Conservation (phyloP, 1,140 invertebrate genomes). For the Watersipora subatra region DNA sequence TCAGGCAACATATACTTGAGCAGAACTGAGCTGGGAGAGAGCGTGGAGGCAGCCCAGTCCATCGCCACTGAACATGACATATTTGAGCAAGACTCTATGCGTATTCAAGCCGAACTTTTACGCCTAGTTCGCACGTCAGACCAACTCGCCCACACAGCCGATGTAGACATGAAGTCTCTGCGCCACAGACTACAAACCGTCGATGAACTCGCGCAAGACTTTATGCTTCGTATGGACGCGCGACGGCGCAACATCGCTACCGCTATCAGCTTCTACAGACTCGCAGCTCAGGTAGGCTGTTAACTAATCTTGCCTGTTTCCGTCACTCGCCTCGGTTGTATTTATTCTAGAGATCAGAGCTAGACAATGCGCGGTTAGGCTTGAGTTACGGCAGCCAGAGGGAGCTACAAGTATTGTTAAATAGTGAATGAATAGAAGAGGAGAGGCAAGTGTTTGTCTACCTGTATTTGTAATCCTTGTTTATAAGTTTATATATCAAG, state of each 20-base stretch:
- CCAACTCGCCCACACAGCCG: constrained; percentile 54
- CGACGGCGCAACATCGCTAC: constrained; percentile 53
- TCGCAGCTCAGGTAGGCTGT: constrained; percentile 50
- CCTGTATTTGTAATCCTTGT: too few species aligned
- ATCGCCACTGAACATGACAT: constrained; percentile 56
- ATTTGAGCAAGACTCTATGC: constrained; percentile 57
- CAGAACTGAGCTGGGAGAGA: constrained; percentile 46
- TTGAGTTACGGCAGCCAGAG: too few species aligned
- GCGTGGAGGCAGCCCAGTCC: constrained; percentile 53
- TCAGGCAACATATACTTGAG: constrained; percentile 31
- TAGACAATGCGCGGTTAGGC: too few species aligned
- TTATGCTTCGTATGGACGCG: constrained; percentile 56
- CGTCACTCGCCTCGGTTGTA: too few species aligned
- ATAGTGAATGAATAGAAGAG: too few species aligned
- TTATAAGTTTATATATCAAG: too few species aligned
- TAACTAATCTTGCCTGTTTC: not conserved
- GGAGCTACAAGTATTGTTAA: too few species aligned
- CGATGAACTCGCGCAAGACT: constrained; percentile 58
- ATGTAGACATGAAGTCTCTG: constrained; percentile 53
- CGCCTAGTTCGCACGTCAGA: constrained; percentile 65
- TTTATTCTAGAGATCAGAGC: too few species aligned
- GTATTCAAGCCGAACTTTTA: constrained; percentile 59
- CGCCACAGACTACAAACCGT: constrained; percentile 53
- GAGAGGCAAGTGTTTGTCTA: too few species aligned
- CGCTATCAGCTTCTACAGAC: constrained; percentile 60